Evolutionary conservation across 2,888 invertebrate genomes (phyloP).

Genomic region (Ditylenchus weischeri): DNA sequence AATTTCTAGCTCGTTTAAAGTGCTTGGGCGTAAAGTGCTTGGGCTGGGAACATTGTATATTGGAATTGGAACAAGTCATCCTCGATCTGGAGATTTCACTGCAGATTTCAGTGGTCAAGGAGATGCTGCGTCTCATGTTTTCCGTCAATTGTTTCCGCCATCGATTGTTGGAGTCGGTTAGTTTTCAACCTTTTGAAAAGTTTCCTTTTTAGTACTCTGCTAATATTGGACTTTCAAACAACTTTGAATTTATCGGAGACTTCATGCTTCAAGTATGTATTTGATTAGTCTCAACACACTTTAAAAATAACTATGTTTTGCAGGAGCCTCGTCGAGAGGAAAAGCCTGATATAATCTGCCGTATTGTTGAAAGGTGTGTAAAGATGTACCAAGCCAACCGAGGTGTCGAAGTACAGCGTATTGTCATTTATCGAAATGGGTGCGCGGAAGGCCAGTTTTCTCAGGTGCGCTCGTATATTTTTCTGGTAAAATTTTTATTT

Average conservation of each 20-base stretch:
- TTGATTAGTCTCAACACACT: not conserved
- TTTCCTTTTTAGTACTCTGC: slow-evolving; percentile 25
- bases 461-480: too few relatives aligned
- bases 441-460: slow-evolving; percentile 39
- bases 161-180: too few relatives aligned
- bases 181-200: not conserved
- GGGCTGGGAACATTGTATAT: slow-evolving; percentile 1
- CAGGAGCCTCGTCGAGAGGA: slow-evolving; percentile 27
- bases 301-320: not conserved
- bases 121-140: too few relatives aligned
- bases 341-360: slow-evolving; percentile 23
- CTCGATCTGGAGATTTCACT: not conserved
- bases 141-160: too few relatives aligned
- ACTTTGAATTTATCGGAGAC: slow-evolving; percentile 40
- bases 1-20: not conserved
- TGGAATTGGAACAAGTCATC: slow-evolving; percentile 3
- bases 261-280: slow-evolving; percentile 26
- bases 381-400: not conserved
- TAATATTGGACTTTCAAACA: slow-evolving; percentile 27
- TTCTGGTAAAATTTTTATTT: not conserved
- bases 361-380: slow-evolving; percentile 24
- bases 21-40: not conserved
- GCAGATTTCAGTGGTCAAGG: not conserved
- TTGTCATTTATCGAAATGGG: slow-evolving; percentile 50
- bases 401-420: slow-evolving; percentile 17